Evolutionary conservation across 1,140 invertebrate species (phyloP), one percentile per base, ranked within the genome.

Genomic region (Medauroidea extradentata): DNA sequence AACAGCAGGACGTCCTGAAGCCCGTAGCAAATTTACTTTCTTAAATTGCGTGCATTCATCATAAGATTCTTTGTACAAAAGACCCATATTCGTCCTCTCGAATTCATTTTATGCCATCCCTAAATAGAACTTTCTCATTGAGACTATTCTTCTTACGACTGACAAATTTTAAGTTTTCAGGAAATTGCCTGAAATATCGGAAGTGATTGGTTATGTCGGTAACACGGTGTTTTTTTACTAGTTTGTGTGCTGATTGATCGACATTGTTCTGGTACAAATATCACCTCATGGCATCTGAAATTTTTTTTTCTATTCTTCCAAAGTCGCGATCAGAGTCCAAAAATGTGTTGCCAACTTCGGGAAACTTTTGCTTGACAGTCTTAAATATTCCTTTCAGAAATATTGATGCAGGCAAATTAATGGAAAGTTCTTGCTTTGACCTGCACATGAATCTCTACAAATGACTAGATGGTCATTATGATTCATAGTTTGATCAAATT

Each of bases 241-340:
- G 52, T n/a, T 18, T 27, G 16, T 18, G 23, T 34, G 13, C 41
- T 60, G 23, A 60, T 39, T 24, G 29, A 21, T 55, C 50, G 48
- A 41, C 48, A 59, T 51, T 59, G 16, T 9, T 59, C 57, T 56
- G 57, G 57, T 27, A 38, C 8, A 29, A 23, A 59, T 23, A 59
- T 41, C 16, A 39, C 54, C 43, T 55, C 34, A 59, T 59, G 51
- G 23, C 46, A 25, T 41, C 57, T n/a, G 18, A 59, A 19, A 21
- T 42, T 21, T 41, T 59, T n/a, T n/a, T 59, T 53, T 59, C 57
- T 23, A 59, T 59, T 53, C 57, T 27, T 38, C 57, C 57, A 54
- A 59, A 59, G 34, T 59, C 57, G 54, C 57, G 57, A 59, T 59
- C 57, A n/a, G 50, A 59, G 48, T 59, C 57, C 21, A 59, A 43